Evolutionary conservation across 2,113 vertebrate species (phyloP).

Genomic region (Petaurus breviceps): DNA sequence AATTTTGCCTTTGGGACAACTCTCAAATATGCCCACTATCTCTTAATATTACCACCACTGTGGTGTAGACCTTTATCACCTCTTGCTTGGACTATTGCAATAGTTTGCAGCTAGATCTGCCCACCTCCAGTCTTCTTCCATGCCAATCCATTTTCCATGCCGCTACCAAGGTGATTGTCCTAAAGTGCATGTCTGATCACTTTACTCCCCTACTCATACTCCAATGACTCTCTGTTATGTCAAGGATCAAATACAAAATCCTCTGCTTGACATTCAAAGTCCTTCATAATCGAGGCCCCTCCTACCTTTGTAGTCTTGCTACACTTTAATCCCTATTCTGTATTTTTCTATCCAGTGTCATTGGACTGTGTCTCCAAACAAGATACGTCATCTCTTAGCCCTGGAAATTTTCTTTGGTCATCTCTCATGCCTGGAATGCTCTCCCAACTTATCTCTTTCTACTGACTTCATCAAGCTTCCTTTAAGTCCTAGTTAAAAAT

Average conservation of each 20-base stretch:
- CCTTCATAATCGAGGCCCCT: background rate
- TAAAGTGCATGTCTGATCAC: background rate
- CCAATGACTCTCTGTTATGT: background rate
- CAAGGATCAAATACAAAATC: background rate
- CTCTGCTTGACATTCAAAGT: background rate
- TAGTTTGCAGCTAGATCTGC: background rate
- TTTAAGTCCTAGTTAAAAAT: background rate
- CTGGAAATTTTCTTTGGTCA: background rate
- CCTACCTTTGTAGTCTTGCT: background rate
- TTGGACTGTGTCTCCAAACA: background rate
- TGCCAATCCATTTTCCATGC: background rate
- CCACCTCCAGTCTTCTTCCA: background rate
- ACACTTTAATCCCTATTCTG: background rate
- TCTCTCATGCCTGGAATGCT: background rate
- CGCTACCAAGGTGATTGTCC: background rate
- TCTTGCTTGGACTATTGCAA: background rate
- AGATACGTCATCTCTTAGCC: background rate
- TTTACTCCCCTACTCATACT: background rate
- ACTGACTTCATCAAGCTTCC: background rate
- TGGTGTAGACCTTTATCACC: background rate
- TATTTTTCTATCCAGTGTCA: background rate
- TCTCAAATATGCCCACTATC: background rate
- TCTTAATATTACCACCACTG: background rate
- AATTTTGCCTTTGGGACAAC: background rate
- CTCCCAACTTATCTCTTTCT: background rate